phyloP scores from a whole-genome alignment of 2,113 vertebrate genomes.

The Leucosticte australis region DNA sequence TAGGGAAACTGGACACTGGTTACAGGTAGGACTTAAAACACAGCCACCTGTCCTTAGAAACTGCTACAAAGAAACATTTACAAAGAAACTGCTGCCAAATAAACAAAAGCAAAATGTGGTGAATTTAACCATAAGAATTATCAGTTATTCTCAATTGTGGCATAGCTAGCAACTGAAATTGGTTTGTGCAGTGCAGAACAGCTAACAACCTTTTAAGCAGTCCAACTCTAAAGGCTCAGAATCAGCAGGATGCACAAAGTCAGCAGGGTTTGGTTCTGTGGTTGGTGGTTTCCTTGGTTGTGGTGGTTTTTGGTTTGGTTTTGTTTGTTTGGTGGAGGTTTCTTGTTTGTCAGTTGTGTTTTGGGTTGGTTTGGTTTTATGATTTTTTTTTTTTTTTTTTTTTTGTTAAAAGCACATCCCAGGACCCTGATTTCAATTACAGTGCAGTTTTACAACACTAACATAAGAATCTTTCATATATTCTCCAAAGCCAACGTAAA shows the following conservation, averaged over 20 bases:
- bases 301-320: background rate
- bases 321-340: background rate
- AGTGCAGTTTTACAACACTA: background rate
- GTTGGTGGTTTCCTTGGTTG: background rate
- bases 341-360: background rate
- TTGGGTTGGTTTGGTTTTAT: background rate
- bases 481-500: background rate
- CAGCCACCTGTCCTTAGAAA: background rate
- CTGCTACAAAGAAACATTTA: background rate
- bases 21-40: accelerated
- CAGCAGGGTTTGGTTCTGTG: background rate
- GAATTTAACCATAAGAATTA: background rate
- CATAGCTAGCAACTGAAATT: background rate
- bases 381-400: background rate
- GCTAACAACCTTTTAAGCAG: background rate
- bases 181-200: background rate
- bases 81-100: no score
- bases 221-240: background rate
- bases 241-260: background rate
- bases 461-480: background rate
- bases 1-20: background rate
- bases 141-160: background rate
- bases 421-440: background rate
- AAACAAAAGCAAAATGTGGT: background rate
- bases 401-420: background rate